Base-by-base conservation (phyloP, 2,797 vertebrate species). In the Hippoglossus hippoglossus region DNA sequence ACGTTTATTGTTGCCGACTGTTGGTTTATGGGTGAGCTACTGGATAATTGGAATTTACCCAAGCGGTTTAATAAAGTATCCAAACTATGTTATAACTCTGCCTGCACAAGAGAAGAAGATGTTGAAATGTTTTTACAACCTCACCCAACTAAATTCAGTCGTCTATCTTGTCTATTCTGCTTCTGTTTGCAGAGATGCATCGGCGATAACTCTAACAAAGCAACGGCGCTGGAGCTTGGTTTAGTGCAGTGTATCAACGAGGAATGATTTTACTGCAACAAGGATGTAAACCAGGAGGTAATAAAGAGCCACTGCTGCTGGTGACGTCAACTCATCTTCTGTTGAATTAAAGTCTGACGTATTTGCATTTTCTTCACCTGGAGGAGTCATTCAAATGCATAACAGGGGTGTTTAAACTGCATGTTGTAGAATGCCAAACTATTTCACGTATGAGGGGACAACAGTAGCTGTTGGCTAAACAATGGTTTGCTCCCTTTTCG, bases 381-480 rank as follows among this genome's bases (percentile, higher is more conserved):
- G 19, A 28, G 28, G 26, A 44, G 16, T 52, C 7, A 55, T 19
- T 55, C 3, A 64, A 16, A 28, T 34, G 28, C 4, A 61, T 4
- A 53, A 24, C 0, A 10, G 13, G 7, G 16, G 1, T 16, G 55
- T 46, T 70, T 34, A 8, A 8, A 39, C 12, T 8, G 8, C 4
- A 1, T 1, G 63, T 56, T 24, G 51, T 31, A 5, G 36, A 39
- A 34, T 44, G n/a, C 3, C 26, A 60, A 67, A 34, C 60, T 71
- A 28, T 61, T 26, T 52, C 13, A 41, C 49, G 24, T 76, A 18
- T 53, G 9, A 34, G 7, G 41, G 3, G 44, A 57, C 53, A 76
- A 70, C 63, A 60, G 77, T 71, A 66, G 68, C 82, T 76, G 78
- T 13, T 44, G 9, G 50, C 6, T 12, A 24, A 39, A 61, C 74